Conservation (phyloP, 1,140 invertebrate genomes). For the Ips nitidus region DNA sequence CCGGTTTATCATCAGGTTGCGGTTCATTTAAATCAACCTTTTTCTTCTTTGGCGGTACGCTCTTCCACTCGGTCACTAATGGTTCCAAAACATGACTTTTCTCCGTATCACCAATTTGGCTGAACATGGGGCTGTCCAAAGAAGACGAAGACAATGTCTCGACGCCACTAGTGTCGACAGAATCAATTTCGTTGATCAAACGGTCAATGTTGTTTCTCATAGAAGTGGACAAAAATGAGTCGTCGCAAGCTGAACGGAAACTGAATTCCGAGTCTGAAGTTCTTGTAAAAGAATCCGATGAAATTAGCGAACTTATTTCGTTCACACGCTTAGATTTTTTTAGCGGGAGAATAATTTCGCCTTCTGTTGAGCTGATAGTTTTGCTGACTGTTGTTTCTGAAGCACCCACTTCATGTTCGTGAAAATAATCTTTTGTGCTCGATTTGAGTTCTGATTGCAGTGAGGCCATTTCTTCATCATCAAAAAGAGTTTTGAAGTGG, state of each 20-base stretch:
- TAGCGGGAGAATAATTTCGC: conserved; percentile 33
- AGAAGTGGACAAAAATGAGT: conserved; percentile 22
- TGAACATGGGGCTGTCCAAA: background rate
- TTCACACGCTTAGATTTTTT: conserved; percentile 36
- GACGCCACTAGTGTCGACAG: background rate
- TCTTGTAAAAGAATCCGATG: background rate
- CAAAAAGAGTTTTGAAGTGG: too few relatives aligned
- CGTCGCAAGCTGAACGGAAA: conserved; percentile 8
- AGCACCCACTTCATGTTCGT: too few relatives aligned
- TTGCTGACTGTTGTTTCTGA: too few relatives aligned
- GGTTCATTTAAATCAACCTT: conserved; percentile 12
- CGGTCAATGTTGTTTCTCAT: conserved; percentile 24
- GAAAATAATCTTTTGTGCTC: too few relatives aligned
- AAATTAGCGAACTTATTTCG: conserved; percentile 6
- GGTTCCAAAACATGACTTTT: background rate
- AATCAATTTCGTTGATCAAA: conserved; percentile 21
- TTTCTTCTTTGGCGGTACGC: conserved; percentile 35
- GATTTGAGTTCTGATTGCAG: too few relatives aligned
- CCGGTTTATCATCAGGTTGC: conserved; percentile 4
- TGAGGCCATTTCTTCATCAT: too few relatives aligned
- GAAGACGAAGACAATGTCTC: background rate
- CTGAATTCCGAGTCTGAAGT: conserved; percentile 10
- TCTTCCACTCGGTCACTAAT: background rate
- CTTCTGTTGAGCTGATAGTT: background rate
- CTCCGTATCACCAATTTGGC: background rate